Base-by-base conservation (phyloP, 1,140 invertebrate species). In the Patella vulgata region DNA sequence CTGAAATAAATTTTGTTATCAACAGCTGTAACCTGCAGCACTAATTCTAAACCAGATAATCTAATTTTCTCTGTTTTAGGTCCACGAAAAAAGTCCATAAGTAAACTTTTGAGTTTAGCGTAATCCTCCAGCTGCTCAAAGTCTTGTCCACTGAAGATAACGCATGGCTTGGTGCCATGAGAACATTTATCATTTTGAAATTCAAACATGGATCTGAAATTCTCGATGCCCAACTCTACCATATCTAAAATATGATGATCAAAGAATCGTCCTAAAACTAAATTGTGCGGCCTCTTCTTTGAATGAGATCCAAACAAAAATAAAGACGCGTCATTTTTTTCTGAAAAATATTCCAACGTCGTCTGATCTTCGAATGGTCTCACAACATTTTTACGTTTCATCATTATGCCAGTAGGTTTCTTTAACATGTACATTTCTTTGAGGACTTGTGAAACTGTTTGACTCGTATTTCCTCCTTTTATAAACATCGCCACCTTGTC, bases 261-360 rank as follows among this genome's bases (percentile, higher is more conserved):
- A 85, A 91, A 98, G 71, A 93, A 91, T 70, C 97, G 87, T 2
- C 90, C 89, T 88, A 69, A 9, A 79, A 97, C 85, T 46, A 99
- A 81, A 86, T 97, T 98, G 77, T 98, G 89, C 2, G 97, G 96
- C 23, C 95, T 86, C 82, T 99, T 99, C 84, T 99, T 99, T 14
- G 82, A 84, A 66, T 85, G 77, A n/a, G 91, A 93, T 21, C 90
- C 93, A 79, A 97, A 92, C 55, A 92, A 87, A 86, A 99, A 99
- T 28, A 98, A 81, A 1, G 95, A 89, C 21, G 92, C 87, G 83
- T 98, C 94, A 78, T 91, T 89, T 82, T 97, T 97, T 72, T 89
- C 88, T 27, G 91, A 90, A 72, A 98, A 90, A 66, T 90, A 90
- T 86, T 98, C 96, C 54, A 87, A 53, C 56, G 82, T 80, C 57